Evolutionary conservation across 1,140 invertebrate genomes (phyloP).

Genomic region (Drosophila miranda): DNA sequence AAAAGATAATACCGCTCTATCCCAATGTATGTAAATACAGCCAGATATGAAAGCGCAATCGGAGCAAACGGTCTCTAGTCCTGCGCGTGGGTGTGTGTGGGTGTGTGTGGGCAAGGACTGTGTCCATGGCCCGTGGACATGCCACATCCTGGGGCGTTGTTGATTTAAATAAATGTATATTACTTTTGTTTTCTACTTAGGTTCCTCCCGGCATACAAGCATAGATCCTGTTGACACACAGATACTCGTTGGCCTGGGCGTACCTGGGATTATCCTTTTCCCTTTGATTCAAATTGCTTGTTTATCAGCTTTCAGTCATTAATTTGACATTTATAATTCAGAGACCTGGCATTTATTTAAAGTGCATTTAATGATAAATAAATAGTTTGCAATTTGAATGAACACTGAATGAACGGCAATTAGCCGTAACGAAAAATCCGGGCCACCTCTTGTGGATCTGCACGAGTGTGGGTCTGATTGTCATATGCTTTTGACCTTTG

Average conservation of each 20-base stretch:
- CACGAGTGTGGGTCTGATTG: constrained; percentile 1
- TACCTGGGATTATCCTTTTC: constrained; percentile 4
- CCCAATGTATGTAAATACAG: constrained; percentile 42
- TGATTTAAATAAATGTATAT: constrained; percentile 44
- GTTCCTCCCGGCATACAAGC: constrained; percentile 4
- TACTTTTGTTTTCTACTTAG: constrained; percentile 10
- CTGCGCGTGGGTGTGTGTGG: no score
- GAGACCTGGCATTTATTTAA: constrained; percentile 6
- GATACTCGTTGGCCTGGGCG: background rate
- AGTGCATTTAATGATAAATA: constrained; percentile 43
- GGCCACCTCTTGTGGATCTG: constrained; percentile 1
- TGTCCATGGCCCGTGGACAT: constrained; percentile 21
- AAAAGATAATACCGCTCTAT: constrained; percentile 3
- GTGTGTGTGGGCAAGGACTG: background rate
- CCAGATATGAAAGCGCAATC: constrained; percentile 27
- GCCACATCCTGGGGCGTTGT: constrained; percentile 23
- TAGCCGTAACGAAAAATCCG: constrained; percentile 8
- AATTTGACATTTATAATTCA: constrained; percentile 16
- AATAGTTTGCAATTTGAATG: constrained; percentile 8
- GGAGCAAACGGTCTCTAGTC: constrained; percentile 6
- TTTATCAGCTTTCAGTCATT: constrained; percentile 3
- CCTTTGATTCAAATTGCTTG: constrained; percentile 2
- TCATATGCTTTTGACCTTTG: constrained; percentile 44
- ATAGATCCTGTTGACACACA: no score
- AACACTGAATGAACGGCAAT: constrained; percentile 1